Evolutionary conservation across 2,888 invertebrate genomes (phyloP).

Genomic region (Stramonita haemastoma): DNA sequence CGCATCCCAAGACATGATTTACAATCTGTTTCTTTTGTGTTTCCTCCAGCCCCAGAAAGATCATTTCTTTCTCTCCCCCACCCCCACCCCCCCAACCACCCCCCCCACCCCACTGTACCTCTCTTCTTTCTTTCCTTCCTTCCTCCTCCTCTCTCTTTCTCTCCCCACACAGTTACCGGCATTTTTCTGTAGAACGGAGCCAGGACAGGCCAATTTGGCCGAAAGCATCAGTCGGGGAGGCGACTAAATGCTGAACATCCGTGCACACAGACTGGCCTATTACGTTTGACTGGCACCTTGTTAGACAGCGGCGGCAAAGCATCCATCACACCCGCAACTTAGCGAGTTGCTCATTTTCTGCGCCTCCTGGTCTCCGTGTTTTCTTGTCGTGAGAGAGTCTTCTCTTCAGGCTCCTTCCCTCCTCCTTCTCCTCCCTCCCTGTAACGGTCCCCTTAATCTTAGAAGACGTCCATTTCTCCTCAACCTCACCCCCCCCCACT

Average conservation of each 20-base stretch:
- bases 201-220: slow-evolving; percentile 28
- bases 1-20: neutral
- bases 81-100: neutral
- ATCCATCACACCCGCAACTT: slow-evolving; percentile 36
- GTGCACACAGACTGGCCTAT: slow-evolving; percentile 9
- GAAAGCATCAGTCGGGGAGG: slow-evolving; percentile 21
- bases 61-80: neutral
- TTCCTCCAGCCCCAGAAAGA: neutral
- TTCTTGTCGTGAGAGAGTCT: neutral
- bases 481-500: too few species aligned
- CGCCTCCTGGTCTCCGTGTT: neutral
- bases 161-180: neutral
- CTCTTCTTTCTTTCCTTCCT: neutral
- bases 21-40: slow-evolving; percentile 6
- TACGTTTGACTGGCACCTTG: slow-evolving; percentile 34
- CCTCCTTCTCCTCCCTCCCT: neutral
- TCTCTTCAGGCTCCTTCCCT: neutral
- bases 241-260: slow-evolving; percentile 23
- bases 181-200: neutral
- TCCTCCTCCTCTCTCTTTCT: neutral
- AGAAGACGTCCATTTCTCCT: too few species aligned
- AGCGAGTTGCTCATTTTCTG: slow-evolving; percentile 36
- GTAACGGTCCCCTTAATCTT: too few species aligned
- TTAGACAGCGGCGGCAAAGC: slow-evolving; percentile 18
- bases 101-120: neutral